Evolutionary conservation across 1,140 invertebrate genomes (phyloP), one percentile per base, ranked within the genome.

Genomic region (Andrena cerasifolii): DNA sequence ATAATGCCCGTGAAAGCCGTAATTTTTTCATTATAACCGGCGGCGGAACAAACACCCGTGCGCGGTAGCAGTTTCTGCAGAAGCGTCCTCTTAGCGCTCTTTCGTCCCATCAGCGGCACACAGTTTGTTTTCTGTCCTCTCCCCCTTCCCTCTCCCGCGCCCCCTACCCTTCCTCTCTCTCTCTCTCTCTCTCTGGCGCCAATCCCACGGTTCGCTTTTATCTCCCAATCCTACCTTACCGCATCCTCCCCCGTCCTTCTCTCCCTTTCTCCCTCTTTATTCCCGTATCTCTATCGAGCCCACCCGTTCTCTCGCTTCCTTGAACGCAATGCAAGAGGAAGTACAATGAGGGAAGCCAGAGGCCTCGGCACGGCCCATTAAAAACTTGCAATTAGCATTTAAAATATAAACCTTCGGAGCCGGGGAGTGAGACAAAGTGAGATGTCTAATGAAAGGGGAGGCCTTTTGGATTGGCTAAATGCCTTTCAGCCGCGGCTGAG

Each of bases 341-440:
- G 40, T 62, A 85, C 70, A 85, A 85, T 84, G 72, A 78, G 63
- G 59, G 82, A 77, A 74, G 79, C 67, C 78, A 81, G 82, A 85
- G 63, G 54, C 84, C 66, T 76, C 85, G 80, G 73, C 74, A 84
- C 82, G 89, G 86, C 73, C 90, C 89, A 91, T 92, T 92, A 89
- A 91, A 91, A 91, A 89, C 87, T 91, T 88, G 91, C 90, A 92
- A 92, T 92, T 91, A 92, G 89, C 91, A 92, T 92, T 91, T 90
- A 91, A 92, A 91, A 91, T 91, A 90, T 89, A 91, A 91, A 91
- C 87, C 88, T 89, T 82, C 59, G 53, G 61, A 56, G 56, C 49
- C 62, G 53, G 58, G 51, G 53, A 68, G 67, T 62, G 68, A 67
- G 65, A 79, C 70, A 82, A 72, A 83, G 79, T 73, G 83, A 72